Evolutionary conservation across 2,113 vertebrate species (phyloP), one percentile per base, ranked within the genome.

Genomic region (Orientallactaga bullata): DNA sequence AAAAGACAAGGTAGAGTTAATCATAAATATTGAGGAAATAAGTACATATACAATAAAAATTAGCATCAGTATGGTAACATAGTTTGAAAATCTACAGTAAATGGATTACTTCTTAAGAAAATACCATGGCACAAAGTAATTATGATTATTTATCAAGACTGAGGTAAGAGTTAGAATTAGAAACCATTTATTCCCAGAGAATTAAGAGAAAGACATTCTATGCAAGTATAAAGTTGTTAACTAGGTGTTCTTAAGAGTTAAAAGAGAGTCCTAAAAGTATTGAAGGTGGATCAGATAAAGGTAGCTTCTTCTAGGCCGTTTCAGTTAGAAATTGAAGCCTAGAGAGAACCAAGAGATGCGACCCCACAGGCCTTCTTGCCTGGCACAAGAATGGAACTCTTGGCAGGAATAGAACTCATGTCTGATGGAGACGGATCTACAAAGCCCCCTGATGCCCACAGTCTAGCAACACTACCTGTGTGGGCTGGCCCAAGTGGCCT

Each of bases 121-220:
- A 89, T 83, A 61, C 16, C 76, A 74, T 65, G 58, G n/a, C 60
- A 3, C 28, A 17, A 35, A 58, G 28, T 82, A 81, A 72, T 86
- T 73, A 72, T 81, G 20, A 88, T 78, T 77, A 79, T 51, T 74
- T 42, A 74, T 42, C 18, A 47, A 90, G 68, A 5, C n/a, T 32
- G 47, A 85, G 30, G 32, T 37, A 72, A 47, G 60, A 69, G 18
- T 71, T 74, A 80, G 60, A 88, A 85, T 71, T 74, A 80, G 60
- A 88, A 85, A 84, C 1, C 23, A 73, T 63, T 90, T 84, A 93
- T 68, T 74, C 15, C 2, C n/a, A 88, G 24, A 94, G 0, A 88
- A 88, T 74, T 88, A 87, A 80, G 55, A 55, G 55, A 16, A 55
- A 55, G 55, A 55, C 15, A 55, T 55, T 55, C 55, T 55, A 79